Evolutionary conservation across 2,797 vertebrate species (phyloP).

Genomic region (Lindbergichthys nudifrons): DNA sequence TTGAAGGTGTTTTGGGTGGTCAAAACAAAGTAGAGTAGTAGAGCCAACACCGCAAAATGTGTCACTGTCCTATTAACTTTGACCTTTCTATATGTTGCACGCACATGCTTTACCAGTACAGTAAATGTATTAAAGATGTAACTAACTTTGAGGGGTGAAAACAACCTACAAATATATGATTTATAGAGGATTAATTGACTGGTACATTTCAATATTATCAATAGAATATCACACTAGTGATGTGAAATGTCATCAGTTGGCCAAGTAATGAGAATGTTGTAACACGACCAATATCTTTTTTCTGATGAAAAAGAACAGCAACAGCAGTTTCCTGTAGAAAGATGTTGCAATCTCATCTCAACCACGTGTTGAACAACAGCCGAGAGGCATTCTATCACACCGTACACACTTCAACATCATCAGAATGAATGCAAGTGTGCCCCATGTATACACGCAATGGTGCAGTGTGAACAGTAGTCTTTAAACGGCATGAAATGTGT

Average conservation of each 20-base stretch:
- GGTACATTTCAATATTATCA: not conserved
- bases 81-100: no score
- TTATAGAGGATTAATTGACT: not conserved
- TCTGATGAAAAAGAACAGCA: slow-evolving; percentile 41
- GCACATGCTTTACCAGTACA: no score
- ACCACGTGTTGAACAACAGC: slow-evolving; percentile 12
- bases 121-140: no score
- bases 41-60: not conserved
- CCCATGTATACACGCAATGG: not conserved
- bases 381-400: not conserved
- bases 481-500: not conserved
- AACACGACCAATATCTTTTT: slow-evolving; percentile 14
- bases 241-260: not conserved
- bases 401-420: not conserved
- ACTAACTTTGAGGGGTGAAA: not conserved
- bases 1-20: not conserved
- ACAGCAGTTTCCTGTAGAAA: slow-evolving; percentile 69
- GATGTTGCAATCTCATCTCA: slow-evolving; percentile 57
- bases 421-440: not conserved
- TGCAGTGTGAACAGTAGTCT: not conserved
- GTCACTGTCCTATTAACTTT: not conserved
- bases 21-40: not conserved
- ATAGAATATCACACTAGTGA: not conserved
- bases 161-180: no score
- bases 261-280: not conserved